phyloP scores from a whole-genome alignment of 2,113 vertebrate species.

The Anarrhichthys ocellatus region DNA sequence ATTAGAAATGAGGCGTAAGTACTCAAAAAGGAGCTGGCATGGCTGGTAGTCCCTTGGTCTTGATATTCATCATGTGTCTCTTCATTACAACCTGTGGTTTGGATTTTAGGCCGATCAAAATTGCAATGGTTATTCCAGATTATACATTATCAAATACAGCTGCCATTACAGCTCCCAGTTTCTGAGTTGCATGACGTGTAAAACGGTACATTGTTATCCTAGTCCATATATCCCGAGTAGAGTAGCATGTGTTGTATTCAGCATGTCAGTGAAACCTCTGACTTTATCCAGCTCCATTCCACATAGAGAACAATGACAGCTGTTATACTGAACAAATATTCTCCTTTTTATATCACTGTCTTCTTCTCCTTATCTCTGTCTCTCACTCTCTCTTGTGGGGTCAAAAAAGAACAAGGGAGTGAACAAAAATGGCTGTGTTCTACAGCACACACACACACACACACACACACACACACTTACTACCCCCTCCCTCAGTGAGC shows the following conservation, averaged over 20 bases:
- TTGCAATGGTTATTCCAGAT: background rate
- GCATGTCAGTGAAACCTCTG: background rate
- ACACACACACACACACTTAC: constrained; percentile 44
- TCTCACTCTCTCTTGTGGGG: constrained; percentile 23
- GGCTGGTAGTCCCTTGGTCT: too few species aligned
- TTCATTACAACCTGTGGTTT: background rate
- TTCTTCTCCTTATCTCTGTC: background rate
- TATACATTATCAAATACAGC: background rate
- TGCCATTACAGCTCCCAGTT: background rate
- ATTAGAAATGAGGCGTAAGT: background rate
- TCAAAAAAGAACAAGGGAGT: constrained; percentile 47
- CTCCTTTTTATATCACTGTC: background rate
- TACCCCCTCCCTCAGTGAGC: constrained; percentile 41
- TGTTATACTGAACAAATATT: background rate
- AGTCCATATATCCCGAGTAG: background rate
- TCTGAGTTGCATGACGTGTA: background rate
- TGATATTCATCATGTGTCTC: background rate
- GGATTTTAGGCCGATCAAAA: background rate
- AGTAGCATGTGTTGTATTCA: background rate
- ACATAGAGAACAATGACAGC: constrained; percentile 25
- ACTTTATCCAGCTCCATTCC: background rate
- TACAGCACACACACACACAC: constrained; percentile 15
- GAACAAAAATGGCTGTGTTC: constrained; percentile 47
- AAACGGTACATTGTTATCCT: background rate
- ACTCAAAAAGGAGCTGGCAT: background rate